A percentile compares a stretch with the other conserved stretches of the same genome.
Evolutionary conservation across 2,113 vertebrate genomes (phyloP).

Genomic region (Neomonachus schauinslandi): DNA sequence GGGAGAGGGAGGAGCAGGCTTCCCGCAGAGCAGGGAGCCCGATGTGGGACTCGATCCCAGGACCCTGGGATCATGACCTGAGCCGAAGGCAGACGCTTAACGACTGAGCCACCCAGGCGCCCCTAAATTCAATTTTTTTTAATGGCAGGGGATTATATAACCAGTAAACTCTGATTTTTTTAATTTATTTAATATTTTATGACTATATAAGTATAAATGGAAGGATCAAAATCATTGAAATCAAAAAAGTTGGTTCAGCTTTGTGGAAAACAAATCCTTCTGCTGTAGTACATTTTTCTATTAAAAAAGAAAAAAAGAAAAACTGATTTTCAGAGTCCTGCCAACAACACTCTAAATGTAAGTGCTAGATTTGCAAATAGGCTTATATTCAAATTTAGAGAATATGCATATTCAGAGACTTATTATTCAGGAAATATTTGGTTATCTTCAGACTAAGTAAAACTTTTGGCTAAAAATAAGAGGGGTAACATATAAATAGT

Average conservation of each 20-base stretch:
- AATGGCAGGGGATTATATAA: not conserved
- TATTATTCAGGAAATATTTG: conserved; percentile 82
- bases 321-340: conserved; percentile 63
- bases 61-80: too few relatives aligned
- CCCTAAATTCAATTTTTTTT: not conserved
- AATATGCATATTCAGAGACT: conserved; percentile 82
- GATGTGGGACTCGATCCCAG: too few relatives aligned
- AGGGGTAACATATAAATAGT: conserved; percentile 68
- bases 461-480: conserved; percentile 76
- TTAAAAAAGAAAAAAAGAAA: conserved; percentile 50
- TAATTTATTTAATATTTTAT: conserved; percentile 25
- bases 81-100: too few relatives aligned
- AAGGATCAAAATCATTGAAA: conserved; percentile 50
- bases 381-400: conserved; percentile 79
- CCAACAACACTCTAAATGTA: conserved; percentile 75
- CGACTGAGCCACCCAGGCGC: too few relatives aligned
- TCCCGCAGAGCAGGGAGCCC: too few relatives aligned
- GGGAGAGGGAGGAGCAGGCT: too few relatives aligned
- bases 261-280: conserved; percentile 72
- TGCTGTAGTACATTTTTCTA: conserved; percentile 76
- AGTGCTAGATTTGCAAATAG: conserved; percentile 79
- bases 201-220: not conserved
- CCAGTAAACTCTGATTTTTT: not conserved
- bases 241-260: conserved; percentile 50
- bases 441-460: conserved; percentile 79